phyloP scores from a whole-genome alignment of 1,140 invertebrate species.

The Musca domestica region DNA sequence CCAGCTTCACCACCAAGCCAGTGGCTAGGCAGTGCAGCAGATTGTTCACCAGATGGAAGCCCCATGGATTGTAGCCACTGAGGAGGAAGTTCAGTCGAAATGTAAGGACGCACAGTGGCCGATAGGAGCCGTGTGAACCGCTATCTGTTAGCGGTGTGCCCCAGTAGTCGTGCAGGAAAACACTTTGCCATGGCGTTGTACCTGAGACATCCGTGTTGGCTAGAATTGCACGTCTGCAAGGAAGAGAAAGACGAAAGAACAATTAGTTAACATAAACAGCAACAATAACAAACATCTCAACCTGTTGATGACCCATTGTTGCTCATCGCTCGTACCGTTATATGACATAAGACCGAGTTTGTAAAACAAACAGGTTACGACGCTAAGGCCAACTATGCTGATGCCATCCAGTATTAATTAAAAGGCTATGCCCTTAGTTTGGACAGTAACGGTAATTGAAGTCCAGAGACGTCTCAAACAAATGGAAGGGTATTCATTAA shows the following conservation, averaged over 20 bases:
- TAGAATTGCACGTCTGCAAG: slow-evolving; percentile 80
- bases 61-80: slow-evolving; percentile 83
- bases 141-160: slow-evolving; percentile 81
- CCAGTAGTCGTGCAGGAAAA: slow-evolving; percentile 89
- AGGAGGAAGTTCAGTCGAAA: slow-evolving; percentile 88
- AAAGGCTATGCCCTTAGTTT: slow-evolving; percentile 7
- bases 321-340: no score
- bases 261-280: neutral
- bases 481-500: neutral
- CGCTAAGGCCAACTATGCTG: neutral
- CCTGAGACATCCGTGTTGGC: slow-evolving; percentile 82
- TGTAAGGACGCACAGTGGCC: slow-evolving; percentile 87
- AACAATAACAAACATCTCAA: neutral
- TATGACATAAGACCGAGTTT: no score
- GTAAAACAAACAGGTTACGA: no score
- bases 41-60: slow-evolving; percentile 89
- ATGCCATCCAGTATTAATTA: slow-evolving; percentile 8
- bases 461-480: neutral
- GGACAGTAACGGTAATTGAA: neutral
- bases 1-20: slow-evolving; percentile 72
- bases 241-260: neutral
- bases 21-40: slow-evolving; percentile 80
- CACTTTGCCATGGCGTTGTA: slow-evolving; percentile 66
- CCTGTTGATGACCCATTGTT: no score
- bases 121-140: slow-evolving; percentile 90